These are phyloP conservation scores for Lingula anatina DNA, from an alignment of 2,888 invertebrate genomes.

Conservation along the genomic window DNA sequence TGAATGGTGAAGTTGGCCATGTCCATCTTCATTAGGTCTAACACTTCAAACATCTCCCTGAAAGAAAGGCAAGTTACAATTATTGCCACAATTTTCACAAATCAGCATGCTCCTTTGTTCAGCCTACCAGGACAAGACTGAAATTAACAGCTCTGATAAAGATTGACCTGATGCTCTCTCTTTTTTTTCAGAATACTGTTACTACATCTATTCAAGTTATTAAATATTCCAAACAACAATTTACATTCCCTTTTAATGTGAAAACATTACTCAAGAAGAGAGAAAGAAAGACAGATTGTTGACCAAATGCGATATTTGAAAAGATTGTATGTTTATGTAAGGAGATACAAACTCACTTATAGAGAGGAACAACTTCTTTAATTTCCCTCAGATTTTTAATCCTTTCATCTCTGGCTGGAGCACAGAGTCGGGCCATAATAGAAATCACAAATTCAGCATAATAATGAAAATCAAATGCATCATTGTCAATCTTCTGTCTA, in stretches of 20 bases:
- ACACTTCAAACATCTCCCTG: conserved; percentile 58
- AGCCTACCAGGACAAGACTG: too few species aligned
- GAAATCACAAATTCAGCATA: conserved; percentile 83
- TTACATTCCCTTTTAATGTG: too few species aligned
- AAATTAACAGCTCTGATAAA: too few species aligned
- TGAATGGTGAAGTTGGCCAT: conserved; percentile 91
- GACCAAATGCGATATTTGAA: too few species aligned
- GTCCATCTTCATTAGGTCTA: conserved; percentile 88
- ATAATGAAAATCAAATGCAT: conserved; percentile 70
- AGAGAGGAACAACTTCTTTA: conserved; percentile 66
- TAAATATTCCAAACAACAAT: too few species aligned
- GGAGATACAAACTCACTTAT: conserved; percentile 55
- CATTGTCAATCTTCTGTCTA: conserved; percentile 77
- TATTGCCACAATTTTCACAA: too few species aligned
- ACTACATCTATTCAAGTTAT: too few species aligned
- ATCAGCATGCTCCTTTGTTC: too few species aligned
- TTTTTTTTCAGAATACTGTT: too few species aligned
- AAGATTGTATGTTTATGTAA: not conserved
- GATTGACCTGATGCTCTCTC: too few species aligned
- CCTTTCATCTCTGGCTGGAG: conserved; percentile 85
- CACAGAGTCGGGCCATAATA: conserved; percentile 85
- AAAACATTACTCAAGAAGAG: too few species aligned
- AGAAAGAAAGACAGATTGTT: not conserved
- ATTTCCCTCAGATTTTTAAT: conserved; percentile 72
- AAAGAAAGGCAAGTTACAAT: too few species aligned